phyloP scores from a whole-genome alignment of 2,888 invertebrate genomes.

The Trachelus stipa region DNA sequence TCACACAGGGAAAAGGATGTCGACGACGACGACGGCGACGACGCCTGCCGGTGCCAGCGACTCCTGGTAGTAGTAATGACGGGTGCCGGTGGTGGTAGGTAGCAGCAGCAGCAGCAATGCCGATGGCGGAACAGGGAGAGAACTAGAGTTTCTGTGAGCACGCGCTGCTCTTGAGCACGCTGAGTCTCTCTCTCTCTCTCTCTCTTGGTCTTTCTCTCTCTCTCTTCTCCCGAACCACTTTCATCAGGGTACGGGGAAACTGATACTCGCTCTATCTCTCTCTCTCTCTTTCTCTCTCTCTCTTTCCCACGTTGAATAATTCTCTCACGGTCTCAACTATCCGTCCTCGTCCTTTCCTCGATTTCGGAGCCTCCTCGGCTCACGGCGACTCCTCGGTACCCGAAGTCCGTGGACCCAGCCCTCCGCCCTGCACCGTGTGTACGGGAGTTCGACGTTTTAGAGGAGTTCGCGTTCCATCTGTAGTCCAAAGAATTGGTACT shows the following conservation, averaged over 20 bases:
- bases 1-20: conserved; percentile 16
- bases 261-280: conserved; percentile 16
- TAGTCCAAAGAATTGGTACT: not conserved
- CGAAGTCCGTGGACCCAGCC: not conserved
- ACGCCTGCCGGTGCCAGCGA: conserved; percentile 3
- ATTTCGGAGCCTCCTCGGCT: conserved; percentile 19
- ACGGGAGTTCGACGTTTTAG: not conserved
- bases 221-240: conserved; percentile 4
- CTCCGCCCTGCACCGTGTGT: not conserved
- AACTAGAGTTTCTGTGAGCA: conserved; percentile 42
- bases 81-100: conserved; percentile 10
- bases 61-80: conserved; percentile 13
- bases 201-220: conserved; percentile 20
- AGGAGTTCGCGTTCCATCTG: not conserved
- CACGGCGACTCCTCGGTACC: conserved; percentile 15
- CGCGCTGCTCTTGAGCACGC: conserved; percentile 46
- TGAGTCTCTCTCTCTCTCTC: conserved; percentile 25
- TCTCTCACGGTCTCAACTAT: not conserved
- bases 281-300: conserved; percentile 15
- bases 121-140: conserved; percentile 28
- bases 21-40: not conserved
- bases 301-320: conserved; percentile 1
- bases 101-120: conserved; percentile 30
- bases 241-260: not conserved
- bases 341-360: not conserved